phyloP scores from a whole-genome alignment of 2,888 invertebrate genomes.

The Heliconius sara region DNA sequence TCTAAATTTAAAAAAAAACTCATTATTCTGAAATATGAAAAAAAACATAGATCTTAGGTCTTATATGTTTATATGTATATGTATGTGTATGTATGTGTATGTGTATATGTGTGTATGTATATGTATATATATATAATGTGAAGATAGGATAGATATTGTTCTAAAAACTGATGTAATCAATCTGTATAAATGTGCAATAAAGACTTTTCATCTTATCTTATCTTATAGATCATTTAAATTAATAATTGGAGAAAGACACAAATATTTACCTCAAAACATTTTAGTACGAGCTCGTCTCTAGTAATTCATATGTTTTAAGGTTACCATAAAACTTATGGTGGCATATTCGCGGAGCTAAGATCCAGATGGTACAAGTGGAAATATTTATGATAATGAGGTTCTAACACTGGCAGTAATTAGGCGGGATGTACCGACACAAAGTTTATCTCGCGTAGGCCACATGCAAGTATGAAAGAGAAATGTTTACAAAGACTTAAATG shows the following conservation, averaged over 20 bases:
- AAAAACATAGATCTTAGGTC: too few relatives aligned
- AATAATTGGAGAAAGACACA: neutral
- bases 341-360: constrained; percentile 35
- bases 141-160: too few relatives aligned
- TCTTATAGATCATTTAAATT: neutral
- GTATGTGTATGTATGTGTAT: too few relatives aligned
- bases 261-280: neutral
- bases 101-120: too few relatives aligned
- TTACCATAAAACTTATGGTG: constrained; percentile 39
- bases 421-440: constrained; percentile 64
- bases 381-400: constrained; percentile 42
- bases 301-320: constrained; percentile 23
- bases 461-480: constrained; percentile 57
- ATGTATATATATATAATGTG: too few relatives aligned
- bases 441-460: constrained; percentile 62
- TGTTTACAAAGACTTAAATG: constrained; percentile 43
- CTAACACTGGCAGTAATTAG: constrained; percentile 62
- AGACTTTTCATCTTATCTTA: too few relatives aligned
- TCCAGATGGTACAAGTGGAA: constrained; percentile 39
- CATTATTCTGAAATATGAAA: neutral
- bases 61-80: too few relatives aligned
- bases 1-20: neutral
- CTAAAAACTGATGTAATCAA: too few relatives aligned
- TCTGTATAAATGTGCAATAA: too few relatives aligned
- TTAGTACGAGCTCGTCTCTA: neutral